Percentiles rank a stretch among this genome's conserved stretches.
Evolutionary conservation across 2,113 vertebrate species (phyloP).

Genomic region (Mormyrus iriodes): DNA sequence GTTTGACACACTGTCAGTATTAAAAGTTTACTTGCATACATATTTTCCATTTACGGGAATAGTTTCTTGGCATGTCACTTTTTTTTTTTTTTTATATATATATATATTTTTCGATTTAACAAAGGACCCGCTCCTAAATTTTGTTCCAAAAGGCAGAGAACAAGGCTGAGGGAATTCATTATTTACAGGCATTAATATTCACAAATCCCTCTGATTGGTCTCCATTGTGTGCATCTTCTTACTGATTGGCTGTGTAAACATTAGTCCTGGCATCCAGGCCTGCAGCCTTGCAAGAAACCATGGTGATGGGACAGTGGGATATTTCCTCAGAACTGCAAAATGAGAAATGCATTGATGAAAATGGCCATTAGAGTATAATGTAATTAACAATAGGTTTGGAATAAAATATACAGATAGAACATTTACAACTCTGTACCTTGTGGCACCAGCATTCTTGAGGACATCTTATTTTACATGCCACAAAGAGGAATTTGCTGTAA

Average conservation of each 20-base stretch:
- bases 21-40: slow-evolving; percentile 34
- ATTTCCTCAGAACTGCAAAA: slow-evolving; percentile 50
- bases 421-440: background rate
- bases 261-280: slow-evolving; percentile 30
- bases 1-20: slow-evolving; percentile 2
- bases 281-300: slow-evolving; percentile 2
- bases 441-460: background rate
- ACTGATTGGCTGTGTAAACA: slow-evolving; percentile 41
- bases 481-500: background rate
- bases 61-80: slow-evolving; percentile 29
- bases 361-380: slow-evolving; percentile 18
- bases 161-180: slow-evolving; percentile 53
- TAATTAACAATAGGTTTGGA: background rate
- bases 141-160: slow-evolving; percentile 53
- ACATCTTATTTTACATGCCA: background rate
- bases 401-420: background rate
- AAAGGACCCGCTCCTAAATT: slow-evolving; percentile 61
- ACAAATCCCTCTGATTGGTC: slow-evolving; percentile 43
- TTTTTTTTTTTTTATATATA: slow-evolving; percentile 30
- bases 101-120: slow-evolving; percentile 47
- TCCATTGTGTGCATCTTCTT: slow-evolving; percentile 30
- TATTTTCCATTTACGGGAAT: slow-evolving; percentile 30
- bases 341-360: slow-evolving; percentile 13
- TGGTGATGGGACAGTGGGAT: slow-evolving; percentile 17
- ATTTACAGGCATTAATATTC: slow-evolving; percentile 53